Conservation (phyloP, 2,113 vertebrate species). For the Columbina picui region DNA sequence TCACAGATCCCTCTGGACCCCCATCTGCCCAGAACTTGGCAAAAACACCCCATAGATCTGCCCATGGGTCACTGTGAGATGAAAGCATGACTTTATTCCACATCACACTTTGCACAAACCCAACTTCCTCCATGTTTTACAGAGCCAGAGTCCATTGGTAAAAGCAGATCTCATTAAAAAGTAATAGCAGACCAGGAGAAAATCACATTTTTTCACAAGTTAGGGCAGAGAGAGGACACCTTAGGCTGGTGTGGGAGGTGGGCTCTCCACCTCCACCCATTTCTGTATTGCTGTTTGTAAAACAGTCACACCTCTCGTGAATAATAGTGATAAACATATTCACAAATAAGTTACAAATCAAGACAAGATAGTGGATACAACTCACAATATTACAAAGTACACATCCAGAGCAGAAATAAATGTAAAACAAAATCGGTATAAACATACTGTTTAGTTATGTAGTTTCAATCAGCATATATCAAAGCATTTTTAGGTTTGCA, state of each 20-base stretch:
- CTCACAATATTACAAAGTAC: too few relatives aligned
- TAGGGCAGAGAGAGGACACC: background rate
- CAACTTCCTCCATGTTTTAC: background rate
- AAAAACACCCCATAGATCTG: accelerated
- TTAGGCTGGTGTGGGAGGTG: background rate
- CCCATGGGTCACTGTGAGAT: accelerated
- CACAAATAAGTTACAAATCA: background rate
- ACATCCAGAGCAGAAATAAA: background rate
- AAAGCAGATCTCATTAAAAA: background rate
- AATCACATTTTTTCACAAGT: background rate
- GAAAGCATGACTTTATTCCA: background rate
- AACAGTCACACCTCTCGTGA: background rate
- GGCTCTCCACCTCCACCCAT: background rate
- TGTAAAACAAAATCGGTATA: background rate
- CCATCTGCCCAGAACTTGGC: background rate
- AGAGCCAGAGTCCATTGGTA: background rate
- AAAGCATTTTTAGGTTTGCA: background rate
- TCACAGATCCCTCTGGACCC: background rate
- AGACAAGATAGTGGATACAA: background rate
- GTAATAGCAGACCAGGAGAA: background rate
- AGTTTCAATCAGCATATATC: background rate
- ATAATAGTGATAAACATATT: background rate
- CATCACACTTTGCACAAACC: accelerated
- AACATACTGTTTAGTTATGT: background rate
- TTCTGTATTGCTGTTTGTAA: background rate